Evolutionary conservation across 2,113 vertebrate genomes (phyloP).

Genomic region (Arvicanthis niloticus): DNA sequence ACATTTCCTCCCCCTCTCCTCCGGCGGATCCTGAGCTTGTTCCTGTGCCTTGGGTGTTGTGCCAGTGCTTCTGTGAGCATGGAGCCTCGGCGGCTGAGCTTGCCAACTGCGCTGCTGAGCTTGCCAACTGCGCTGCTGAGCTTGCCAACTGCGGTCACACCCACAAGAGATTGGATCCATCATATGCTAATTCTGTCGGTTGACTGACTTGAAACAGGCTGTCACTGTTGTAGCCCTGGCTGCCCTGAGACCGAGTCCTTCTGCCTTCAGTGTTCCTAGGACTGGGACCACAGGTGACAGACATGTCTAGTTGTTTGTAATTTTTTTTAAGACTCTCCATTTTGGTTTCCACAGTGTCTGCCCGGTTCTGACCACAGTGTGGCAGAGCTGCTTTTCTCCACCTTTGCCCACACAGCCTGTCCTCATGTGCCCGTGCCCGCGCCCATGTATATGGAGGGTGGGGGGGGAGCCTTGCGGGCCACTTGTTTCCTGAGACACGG

Average conservation of each 20-base stretch:
- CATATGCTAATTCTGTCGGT: background rate
- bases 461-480: background rate
- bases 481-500: background rate
- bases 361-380: background rate
- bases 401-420: background rate
- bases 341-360: background rate
- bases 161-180: background rate
- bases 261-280: background rate
- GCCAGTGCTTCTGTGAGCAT: background rate
- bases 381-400: background rate
- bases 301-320: background rate
- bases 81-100: background rate
- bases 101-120: background rate
- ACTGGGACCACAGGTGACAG: background rate
- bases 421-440: too few species aligned
- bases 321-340: background rate
- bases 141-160: background rate
- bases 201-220: background rate
- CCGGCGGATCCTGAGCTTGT: background rate
- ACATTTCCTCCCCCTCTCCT: background rate
- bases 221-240: background rate
- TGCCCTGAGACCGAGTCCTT: background rate
- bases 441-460: background rate
- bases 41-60: background rate
- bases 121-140: background rate